Evolutionary conservation across 2,888 invertebrate species (phyloP), one percentile per base, ranked within the genome.

Genomic region (Quadroppia sp.): DNA sequence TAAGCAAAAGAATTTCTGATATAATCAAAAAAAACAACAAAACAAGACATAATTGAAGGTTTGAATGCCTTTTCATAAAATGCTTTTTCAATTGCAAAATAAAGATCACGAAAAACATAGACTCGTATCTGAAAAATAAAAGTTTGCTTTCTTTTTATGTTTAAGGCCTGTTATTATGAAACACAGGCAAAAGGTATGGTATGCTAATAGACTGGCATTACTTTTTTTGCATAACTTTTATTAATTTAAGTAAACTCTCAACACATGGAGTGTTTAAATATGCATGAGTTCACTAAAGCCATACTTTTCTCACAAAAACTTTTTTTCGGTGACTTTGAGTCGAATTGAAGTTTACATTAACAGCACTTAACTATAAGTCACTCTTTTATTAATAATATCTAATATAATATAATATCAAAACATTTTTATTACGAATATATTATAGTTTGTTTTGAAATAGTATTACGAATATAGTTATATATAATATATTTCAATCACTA

Each of bases 301-400:
- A 9, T 28, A 28, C 30, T 15, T 15, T 2, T n/a, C 50, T 23
- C 50, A 50, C 50, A 50, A 50, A 50, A 50, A n/a, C 50, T 50
- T 50, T 50, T 11, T 40, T 45, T 45, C 2, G 2, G 20, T 50
- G 20, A 3, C 15, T 50, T 23, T 23, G 17, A 28, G 20, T 30
- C 2, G 32, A 59, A 59, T 59, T 59, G n/a, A 30, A 59, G 13
- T 59, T 59, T 59, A 30, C 28, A 59, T 59, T 59, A 59, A 59
- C 50, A 50, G 4, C 59, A 59, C 59, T 59, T 30, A 30, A 59
- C 28, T 2, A 23, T 2, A 59, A 59, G 59, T 59, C 30, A 59
- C 59, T 59, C 59, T 23, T 53, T 59, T 59, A 30, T 59, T 59
- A 59, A 59, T 59, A 59, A 59, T 59, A 59, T 59, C 59, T 30